phyloP scores from a whole-genome alignment of 1,140 invertebrate species.

The Heliconius eleuchia region DNA sequence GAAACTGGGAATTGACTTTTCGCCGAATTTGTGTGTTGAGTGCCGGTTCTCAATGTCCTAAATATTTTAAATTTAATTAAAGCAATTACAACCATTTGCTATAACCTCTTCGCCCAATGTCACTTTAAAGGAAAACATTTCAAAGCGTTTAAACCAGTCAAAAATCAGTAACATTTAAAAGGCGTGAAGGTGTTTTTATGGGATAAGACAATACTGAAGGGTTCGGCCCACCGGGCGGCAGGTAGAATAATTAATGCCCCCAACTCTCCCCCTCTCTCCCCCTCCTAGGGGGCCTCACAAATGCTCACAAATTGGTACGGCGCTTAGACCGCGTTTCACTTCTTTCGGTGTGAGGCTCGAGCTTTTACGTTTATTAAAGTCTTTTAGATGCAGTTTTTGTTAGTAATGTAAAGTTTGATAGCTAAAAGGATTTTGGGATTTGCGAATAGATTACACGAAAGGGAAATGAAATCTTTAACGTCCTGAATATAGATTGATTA shows the following conservation, averaged over 20 bases:
- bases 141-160: constrained; percentile 7
- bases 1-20: too few species aligned
- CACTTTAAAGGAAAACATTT: neutral
- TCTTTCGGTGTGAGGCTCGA: constrained; percentile 30
- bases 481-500: neutral
- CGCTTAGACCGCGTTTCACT: constrained; percentile 32
- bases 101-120: neutral
- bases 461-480: neutral
- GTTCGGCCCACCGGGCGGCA: constrained; percentile 32
- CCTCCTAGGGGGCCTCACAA: constrained; percentile 22
- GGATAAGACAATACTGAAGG: constrained; percentile 37
- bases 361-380: constrained; percentile 30
- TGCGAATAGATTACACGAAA: neutral
- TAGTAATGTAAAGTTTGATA: constrained; percentile 23
- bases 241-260: constrained; percentile 37
- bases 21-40: too few species aligned
- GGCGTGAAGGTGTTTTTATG: constrained; percentile 26
- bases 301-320: constrained; percentile 36
- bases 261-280: neutral
- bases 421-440: constrained; percentile 26
- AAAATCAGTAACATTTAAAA: constrained; percentile 29
- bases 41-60: too few species aligned
- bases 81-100: constrained; percentile 1
- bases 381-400: constrained; percentile 30
- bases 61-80: neutral